Conservation (phyloP, 2,888 invertebrate genomes). For the Sinotaia quadrata region DNA sequence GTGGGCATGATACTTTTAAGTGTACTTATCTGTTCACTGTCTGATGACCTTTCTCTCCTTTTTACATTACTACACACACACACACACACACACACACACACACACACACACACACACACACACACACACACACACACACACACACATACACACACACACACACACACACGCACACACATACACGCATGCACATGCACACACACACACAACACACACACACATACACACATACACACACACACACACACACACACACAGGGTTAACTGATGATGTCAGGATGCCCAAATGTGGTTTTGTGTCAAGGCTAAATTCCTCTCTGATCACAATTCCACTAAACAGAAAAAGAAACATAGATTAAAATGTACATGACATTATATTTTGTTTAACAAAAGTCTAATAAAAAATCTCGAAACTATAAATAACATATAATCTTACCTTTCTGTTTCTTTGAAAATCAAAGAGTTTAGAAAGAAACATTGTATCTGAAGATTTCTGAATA, state of each 20-base stretch:
- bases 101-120: constrained; percentile 8
- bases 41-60: neutral
- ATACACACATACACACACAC: constrained; percentile 15
- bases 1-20: neutral
- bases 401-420: too few species aligned
- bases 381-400: too few species aligned
- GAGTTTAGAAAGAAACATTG: too few species aligned
- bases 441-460: too few species aligned
- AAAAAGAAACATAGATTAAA: too few species aligned
- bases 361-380: too few species aligned
- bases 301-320: too few species aligned
- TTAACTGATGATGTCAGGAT: too few species aligned
- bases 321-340: too few species aligned
- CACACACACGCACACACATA: constrained; percentile 9
- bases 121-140: constrained; percentile 7
- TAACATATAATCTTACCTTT: too few species aligned
- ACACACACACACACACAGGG: neutral
- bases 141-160: constrained; percentile 8
- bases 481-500: too few species aligned
- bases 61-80: constrained; percentile 5
- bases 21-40: neutral
- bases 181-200: neutral
- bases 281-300: too few species aligned
- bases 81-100: constrained; percentile 13
- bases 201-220: constrained; percentile 5